Evolutionary conservation across 2,888 invertebrate species (phyloP), one percentile per base, ranked within the genome.

Genomic region (Drosophila fulvimacula): DNA sequence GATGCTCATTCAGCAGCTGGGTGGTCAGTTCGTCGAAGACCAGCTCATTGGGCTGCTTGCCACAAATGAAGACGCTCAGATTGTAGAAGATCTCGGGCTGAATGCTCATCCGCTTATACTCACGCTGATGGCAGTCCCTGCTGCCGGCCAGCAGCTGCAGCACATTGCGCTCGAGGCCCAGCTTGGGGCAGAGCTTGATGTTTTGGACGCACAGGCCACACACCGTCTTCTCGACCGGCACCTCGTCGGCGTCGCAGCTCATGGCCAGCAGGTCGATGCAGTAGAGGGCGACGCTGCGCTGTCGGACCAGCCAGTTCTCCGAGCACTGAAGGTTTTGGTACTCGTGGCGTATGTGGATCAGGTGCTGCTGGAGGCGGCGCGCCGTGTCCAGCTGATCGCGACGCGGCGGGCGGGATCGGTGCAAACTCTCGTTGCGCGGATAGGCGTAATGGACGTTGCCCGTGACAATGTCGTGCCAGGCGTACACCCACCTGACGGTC

Each of bases 231-330:
- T 32, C 30, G 5, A 9, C 5, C 3, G 41, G 41, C 27, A 30
- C 13, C 41, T 42, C 55, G 1, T 30, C 5, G 9, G 10, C 2
- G 5, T 36, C 46, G 2, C 46, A 27, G 13, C 19, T 30, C 48
- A 72, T 56, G 17, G 36, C 63, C 17, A 72, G 27, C 2, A 9
- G n/a, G 38, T 73, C 73, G 13, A 73, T 61, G 36, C 51, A 68
- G 46, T 68, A 73, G 15, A 73, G n/a, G 10, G 72, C 72, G 1
- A 73, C 60, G 1, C 64, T 61, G 1, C 34, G 49, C 51, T 73
- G 72, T 0, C 68, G 58, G 19, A 53, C 36, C 0, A 38, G 17
- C 36, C 30, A 51, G 7, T 41, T 10, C 0, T 42, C 21, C 17
- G 68, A 68, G 30, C 1, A 11, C 44, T 15, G 42, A 0, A 58